Percentiles rank a stretch among this genome's conserved stretches.
Conservation (phyloP, 2,888 invertebrate species). For the Elmis aenea region DNA sequence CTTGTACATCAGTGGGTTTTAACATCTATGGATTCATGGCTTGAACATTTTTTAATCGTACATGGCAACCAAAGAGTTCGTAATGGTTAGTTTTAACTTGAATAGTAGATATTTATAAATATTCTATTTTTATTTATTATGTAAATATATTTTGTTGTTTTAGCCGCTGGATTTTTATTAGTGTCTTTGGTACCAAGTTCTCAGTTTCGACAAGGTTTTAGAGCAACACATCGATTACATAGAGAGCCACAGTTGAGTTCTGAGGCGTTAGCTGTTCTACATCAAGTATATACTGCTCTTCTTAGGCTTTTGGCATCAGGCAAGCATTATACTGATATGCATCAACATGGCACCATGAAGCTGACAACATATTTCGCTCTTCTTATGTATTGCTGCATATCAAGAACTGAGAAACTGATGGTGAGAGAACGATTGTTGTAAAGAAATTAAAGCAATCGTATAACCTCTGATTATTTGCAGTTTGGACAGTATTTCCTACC, state of each 20-base stretch:
- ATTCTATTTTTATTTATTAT: not conserved
- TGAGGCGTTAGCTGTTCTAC: constrained; percentile 54
- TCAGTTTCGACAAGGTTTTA: constrained; percentile 84
- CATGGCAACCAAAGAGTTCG: constrained; percentile 83
- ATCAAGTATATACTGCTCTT: constrained; percentile 68
- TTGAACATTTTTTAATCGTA: constrained; percentile 82
- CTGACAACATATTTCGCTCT: constrained; percentile 89
- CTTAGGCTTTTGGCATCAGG: constrained; percentile 74
- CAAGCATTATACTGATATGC: constrained; percentile 80
- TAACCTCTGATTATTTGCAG: constrained; percentile 55
- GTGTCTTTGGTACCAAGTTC: constrained; percentile 88
- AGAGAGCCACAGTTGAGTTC: constrained; percentile 50
- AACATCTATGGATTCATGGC: constrained; percentile 88
- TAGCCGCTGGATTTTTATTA: constrained; percentile 82
- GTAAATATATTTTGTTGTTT: constrained; percentile 25
- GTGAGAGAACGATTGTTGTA: constrained; percentile 49
- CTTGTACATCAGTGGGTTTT: constrained; percentile 88
- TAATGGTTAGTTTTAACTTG: constrained; percentile 54
- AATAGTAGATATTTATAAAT: too few species aligned
- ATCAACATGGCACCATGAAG: constrained; percentile 85
- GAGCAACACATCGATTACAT: constrained; percentile 54
- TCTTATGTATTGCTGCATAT: constrained; percentile 86
- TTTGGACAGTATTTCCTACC: constrained; percentile 90
- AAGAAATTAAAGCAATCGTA: too few species aligned
- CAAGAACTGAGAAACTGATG: constrained; percentile 88